Evolutionary conservation across 2,888 invertebrate species (phyloP).

Genomic region (Branchellion lobata): DNA sequence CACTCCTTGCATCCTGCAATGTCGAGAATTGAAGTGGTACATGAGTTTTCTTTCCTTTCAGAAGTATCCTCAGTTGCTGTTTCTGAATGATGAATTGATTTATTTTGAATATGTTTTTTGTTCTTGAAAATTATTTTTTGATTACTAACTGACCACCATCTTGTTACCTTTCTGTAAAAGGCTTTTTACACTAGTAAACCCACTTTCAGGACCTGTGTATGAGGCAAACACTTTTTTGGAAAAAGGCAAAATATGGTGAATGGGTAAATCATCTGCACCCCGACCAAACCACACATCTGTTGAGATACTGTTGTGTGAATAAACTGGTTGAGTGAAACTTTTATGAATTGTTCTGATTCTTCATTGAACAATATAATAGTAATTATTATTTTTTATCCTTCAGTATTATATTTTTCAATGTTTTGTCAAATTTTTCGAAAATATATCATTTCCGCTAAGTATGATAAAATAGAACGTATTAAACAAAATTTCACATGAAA

Average conservation of each 20-base stretch:
- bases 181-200: conserved; percentile 72
- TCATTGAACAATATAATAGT: too few species aligned
- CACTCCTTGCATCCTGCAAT: conserved; percentile 68
- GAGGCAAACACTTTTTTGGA: conserved; percentile 69
- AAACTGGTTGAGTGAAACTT: background rate
- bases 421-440: too few species aligned
- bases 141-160: too few species aligned
- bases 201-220: conserved; percentile 79
- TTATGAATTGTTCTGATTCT: too few species aligned
- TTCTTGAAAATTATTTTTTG: too few species aligned
- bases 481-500: too few species aligned
- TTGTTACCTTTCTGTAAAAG: conserved; percentile 26
- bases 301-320: background rate
- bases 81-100: background rate
- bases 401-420: too few species aligned
- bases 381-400: too few species aligned
- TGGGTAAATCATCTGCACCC: conserved; percentile 73
- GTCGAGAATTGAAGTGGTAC: conserved; percentile 53
- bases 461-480: too few species aligned
- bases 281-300: conserved; percentile 69
- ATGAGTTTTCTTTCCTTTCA: background rate
- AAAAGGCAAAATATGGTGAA: conserved; percentile 64
- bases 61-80: background rate
- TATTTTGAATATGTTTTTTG: too few species aligned
- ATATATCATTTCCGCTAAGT: too few species aligned